Conservation (phyloP, 2,797 vertebrate genomes). For the Chaenodraco wilsoni region DNA sequence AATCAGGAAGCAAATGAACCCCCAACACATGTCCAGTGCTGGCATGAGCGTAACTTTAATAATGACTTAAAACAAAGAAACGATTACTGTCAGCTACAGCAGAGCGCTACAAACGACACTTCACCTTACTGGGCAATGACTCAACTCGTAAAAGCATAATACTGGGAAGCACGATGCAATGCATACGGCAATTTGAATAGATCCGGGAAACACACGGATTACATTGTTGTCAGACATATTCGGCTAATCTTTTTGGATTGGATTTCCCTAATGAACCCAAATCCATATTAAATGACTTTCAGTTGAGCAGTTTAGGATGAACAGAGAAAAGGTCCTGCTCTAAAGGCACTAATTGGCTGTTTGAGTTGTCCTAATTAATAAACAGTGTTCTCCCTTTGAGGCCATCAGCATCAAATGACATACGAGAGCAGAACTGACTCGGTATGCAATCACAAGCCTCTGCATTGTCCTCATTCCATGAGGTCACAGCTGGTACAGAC, state of each 20-base stretch:
- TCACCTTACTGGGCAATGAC: neutral
- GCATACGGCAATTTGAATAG: conserved; percentile 16
- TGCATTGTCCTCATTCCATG: conserved; percentile 24
- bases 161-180: neutral
- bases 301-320: conserved; percentile 10
- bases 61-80: neutral
- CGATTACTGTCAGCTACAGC: neutral
- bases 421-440: conserved; percentile 35
- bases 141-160: neutral
- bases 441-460: conserved; percentile 32
- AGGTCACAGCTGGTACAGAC: conserved; percentile 30
- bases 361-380: neutral
- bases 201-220: conserved; percentile 28
- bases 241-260: conserved; percentile 30
- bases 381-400: conserved; percentile 12
- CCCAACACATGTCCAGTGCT: neutral
- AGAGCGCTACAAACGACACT: neutral
- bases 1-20: conserved; percentile 20
- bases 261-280: neutral
- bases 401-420: conserved; percentile 34
- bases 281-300: conserved; percentile 13
- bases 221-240: conserved; percentile 35
- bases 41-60: neutral
- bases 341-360: conserved; percentile 16
- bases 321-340: conserved; percentile 6